Percentiles rank a stretch among this genome's conserved stretches.
phyloP scores from a whole-genome alignment of 2,888 invertebrate species.

The Eustalomyia histrio region DNA sequence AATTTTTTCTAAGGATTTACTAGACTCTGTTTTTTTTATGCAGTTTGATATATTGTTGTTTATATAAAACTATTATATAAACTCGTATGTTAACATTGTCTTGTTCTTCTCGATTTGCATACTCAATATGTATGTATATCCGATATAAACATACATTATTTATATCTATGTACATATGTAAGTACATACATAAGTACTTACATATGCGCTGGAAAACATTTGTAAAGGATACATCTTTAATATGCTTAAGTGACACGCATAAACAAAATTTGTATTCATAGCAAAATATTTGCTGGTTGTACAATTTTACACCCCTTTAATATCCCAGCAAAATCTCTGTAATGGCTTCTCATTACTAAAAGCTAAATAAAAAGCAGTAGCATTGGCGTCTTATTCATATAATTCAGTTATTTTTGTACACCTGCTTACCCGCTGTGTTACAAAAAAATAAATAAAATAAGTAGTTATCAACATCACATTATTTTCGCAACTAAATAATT shows the following conservation, averaged over 20 bases:
- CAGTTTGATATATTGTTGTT: constrained; percentile 10
- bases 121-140: not conserved
- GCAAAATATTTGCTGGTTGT: not conserved
- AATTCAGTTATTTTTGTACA: no score
- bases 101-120: constrained; percentile 12
- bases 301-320: not conserved
- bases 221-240: constrained; percentile 38
- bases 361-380: no score
- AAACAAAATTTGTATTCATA: constrained; percentile 50
- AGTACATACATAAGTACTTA: not conserved
- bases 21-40: not conserved
- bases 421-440: no score
- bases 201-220: constrained; percentile 2
- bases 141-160: constrained; percentile 9
- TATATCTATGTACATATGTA: no score
- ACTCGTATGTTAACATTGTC: not conserved
- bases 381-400: no score
- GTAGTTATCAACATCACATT: no score
- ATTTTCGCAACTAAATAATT: no score
- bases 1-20: not conserved
- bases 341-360: no score
- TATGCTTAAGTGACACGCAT: constrained; percentile 47
- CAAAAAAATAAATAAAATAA: no score
- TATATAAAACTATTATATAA: not conserved
- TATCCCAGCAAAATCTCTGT: no score